Base-by-base conservation (phyloP, 2,797 vertebrate genomes). In the Naso thynnoides region DNA sequence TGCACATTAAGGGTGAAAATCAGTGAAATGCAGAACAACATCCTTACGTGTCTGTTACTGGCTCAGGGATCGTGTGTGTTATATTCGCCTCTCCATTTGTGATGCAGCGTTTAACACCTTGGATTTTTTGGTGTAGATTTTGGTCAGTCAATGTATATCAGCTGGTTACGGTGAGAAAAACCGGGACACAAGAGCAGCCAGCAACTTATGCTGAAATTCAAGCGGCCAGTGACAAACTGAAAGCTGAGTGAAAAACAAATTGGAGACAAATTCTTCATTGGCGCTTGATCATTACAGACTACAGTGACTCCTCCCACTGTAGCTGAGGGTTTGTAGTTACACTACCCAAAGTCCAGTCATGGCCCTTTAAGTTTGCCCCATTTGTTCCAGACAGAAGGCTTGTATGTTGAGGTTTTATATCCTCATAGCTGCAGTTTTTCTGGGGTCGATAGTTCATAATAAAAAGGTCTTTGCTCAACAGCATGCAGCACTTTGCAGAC, bases 321-420 rank as follows among this genome's bases (percentile, higher is more conserved):
- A 27, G 67, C 61, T 78, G 63, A 76, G 38, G 31, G 70, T 77
- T 64, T 67, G 71, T 62, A 19, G 44, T 59, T 48, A 36, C 59
- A 41, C 57, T 36, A 42, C 31, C 31, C 31, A 19, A 41, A 27
- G 63, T 53, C 53, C 45, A 42, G 62, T 77, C 44, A 44, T 41
- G 49, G 55, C 67, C 74, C 59, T 71, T 78, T 88, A 79, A 76
- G 65, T 87, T 88, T 86, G 79, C 59, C 62, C 72, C 70, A 83
- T 79, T 89, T 89, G 77, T 73, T 87, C 45, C 73, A 84, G 63
- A 89, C 81, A 84, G 76, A 84, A 64, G 62, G 38, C 52, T 58
- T 82, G 79, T 72, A 78, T 76, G 50, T 45, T 64, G 57, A 64
- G 39, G 50, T 65, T 86, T 85, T 71, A 80, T 52, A 42, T 39